Base-by-base conservation (phyloP, 2,113 vertebrate species). In the Brachirus orientalis region DNA sequence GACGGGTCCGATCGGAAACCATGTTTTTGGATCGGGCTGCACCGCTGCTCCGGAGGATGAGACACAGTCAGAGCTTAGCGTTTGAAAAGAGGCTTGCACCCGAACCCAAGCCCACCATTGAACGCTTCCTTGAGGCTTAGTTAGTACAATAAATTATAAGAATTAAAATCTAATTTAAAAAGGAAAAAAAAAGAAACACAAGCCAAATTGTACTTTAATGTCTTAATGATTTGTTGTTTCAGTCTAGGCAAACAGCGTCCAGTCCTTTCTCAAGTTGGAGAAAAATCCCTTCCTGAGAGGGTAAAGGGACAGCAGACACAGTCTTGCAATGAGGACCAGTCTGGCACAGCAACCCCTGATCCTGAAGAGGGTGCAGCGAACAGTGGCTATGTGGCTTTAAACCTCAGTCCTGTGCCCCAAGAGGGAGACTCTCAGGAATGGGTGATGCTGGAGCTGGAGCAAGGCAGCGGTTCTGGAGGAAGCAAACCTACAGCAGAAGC, bases 341-440 rank as follows among this genome's bases (percentile, higher is more conserved):
- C 95, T 35, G 95, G 95, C 2, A 91, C 88, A 1, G 82, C 70
- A 1, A 91, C 87, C 50, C 95, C 94, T 0, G 96, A 95, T 47
- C 95, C 95, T 44, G 95, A 97, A 19, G 94, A 87, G 55, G 95
- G 95, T 36, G 95, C 93, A 8, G 94, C 93, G 28, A 98, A 96
- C 93, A 96, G 95, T 35, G 96, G 96, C 71, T 98, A 96, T 72
- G 93, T 98, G 78, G 96, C 96, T 2, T 94, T 98, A 44, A 97
- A 97, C 82, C 87, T 98, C 82, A 98, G 93, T 77, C 96, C 97
- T 41, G 95, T 93, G 59, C 95, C 94, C 71, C 96, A 96, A 65
- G 97, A 98, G 44, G 90, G 94, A 52, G 96, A 97, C 90, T 98
- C 97, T 56, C 97, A 96, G 86, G 98, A 99, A 77, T 99, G 97